Evolutionary conservation across 2,113 vertebrate genomes (phyloP).

Genomic region (Xiphophorus couchianus): DNA sequence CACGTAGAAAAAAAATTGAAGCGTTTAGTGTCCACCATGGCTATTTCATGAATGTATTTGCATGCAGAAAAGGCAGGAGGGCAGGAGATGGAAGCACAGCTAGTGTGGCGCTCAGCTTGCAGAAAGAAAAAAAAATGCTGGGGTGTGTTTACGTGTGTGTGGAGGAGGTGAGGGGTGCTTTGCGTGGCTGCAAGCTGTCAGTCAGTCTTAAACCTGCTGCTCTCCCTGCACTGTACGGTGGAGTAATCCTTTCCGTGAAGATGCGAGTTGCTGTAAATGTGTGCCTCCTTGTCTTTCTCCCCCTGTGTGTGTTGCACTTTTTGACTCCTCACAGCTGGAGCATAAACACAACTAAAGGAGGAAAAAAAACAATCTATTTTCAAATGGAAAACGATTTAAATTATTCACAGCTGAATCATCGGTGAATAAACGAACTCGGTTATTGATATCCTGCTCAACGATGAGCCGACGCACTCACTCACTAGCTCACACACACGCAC

Average conservation of each 20-base stretch:
- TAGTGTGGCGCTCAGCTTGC: conserved; percentile 70
- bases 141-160: too few relatives aligned
- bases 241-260: conserved; percentile 75
- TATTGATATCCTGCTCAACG: conserved; percentile 72
- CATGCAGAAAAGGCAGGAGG: conserved; percentile 73
- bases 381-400: conserved; percentile 76
- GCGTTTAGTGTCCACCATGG: conserved; percentile 71
- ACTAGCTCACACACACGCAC: conserved; percentile 33
- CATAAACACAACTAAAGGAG: conserved; percentile 67
- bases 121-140: conserved; percentile 48
- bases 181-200: conserved; percentile 79
- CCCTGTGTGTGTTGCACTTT: conserved; percentile 42
- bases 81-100: conserved; percentile 60
- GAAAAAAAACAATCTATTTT: conserved; percentile 72
- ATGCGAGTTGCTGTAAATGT: conserved; percentile 70
- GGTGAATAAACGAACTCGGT: conserved; percentile 73
- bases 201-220: conserved; percentile 79
- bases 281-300: conserved; percentile 57
- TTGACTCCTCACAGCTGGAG: conserved; percentile 62
- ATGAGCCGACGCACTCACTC: conserved; percentile 42
- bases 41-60: conserved; percentile 81
- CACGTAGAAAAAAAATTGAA: conserved; percentile 39
- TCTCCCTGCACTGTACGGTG: conserved; percentile 60
- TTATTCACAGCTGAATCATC: conserved; percentile 78
- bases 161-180: conserved; percentile 64